Percentiles rank a stretch among this genome's conserved stretches.
Conservation (phyloP, 1,140 invertebrate genomes). For the Papilio xuthus region DNA sequence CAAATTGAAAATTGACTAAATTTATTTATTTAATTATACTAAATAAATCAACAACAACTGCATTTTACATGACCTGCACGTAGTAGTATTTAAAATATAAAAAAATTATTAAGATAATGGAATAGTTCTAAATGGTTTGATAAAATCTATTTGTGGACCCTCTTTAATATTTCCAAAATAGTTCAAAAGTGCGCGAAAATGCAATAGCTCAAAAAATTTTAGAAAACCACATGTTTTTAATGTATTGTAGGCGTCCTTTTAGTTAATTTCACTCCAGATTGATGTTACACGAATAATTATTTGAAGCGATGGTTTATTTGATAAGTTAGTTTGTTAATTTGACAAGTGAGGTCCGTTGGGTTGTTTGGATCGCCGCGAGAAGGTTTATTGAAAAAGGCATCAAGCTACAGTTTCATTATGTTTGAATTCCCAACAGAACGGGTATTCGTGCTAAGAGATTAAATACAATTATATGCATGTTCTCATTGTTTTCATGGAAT, state of each 20-base stretch:
- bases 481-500: no score
- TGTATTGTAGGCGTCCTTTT: neutral
- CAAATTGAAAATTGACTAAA: conserved; percentile 33
- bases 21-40: conserved; percentile 20
- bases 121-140: no score
- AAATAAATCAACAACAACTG: no score
- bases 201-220: no score
- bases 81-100: no score
- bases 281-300: conserved; percentile 8
- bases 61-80: no score
- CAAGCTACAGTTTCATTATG: neutral
- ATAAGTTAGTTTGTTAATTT: conserved; percentile 42
- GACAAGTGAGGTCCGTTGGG: conserved; percentile 42
- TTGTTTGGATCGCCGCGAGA: neutral
- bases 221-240: no score
- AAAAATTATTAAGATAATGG: no score
- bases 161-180: no score
- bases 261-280: conserved; percentile 12
- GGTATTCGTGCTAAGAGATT: conserved; percentile 8
- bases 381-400: conserved; percentile 24
- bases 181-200: no score
- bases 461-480: neutral
- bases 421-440: neutral
- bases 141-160: no score
- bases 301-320: conserved; percentile 32